Evolutionary conservation across 2,888 invertebrate genomes (phyloP).

Genomic region (Hipparchia semele): DNA sequence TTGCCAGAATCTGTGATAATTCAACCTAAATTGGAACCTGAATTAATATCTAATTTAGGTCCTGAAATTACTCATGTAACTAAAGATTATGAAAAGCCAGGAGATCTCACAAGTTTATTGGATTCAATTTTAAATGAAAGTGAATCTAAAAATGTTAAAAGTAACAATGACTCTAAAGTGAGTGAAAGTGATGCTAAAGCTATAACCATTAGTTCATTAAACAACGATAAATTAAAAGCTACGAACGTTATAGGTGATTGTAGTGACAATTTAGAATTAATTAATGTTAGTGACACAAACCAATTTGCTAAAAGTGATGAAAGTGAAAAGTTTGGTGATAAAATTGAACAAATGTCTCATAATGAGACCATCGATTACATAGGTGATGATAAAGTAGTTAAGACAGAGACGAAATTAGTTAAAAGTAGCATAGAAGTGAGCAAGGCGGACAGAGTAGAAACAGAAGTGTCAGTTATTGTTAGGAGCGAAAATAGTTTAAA

Average conservation of each 20-base stretch:
- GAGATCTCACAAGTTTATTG: constrained; percentile 1
- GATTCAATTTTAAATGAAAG: constrained; percentile 17
- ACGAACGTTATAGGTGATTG: constrained; percentile 27
- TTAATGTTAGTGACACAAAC: constrained; percentile 47
- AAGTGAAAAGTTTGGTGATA: constrained; percentile 51
- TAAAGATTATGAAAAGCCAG: constrained; percentile 18
- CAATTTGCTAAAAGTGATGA: constrained; percentile 31
- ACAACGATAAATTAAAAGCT: constrained; percentile 33
- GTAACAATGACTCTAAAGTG: constrained; percentile 22
- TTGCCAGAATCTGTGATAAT: constrained; percentile 40
- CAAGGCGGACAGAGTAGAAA: constrained; percentile 53
- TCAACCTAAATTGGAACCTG: constrained; percentile 27
- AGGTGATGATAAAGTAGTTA: constrained; percentile 48
- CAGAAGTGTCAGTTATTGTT: constrained; percentile 55
- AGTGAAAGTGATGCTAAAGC: constrained; percentile 34
- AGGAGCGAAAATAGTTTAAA: constrained; percentile 53
- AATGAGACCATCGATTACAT: constrained; percentile 51
- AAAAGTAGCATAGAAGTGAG: constrained; percentile 55
- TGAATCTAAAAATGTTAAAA: constrained; percentile 23
- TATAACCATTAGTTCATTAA: constrained; percentile 29
- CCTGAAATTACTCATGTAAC: constrained; percentile 27
- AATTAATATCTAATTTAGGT: constrained; percentile 21
- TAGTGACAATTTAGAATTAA: constrained; percentile 38
- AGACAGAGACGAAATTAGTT: constrained; percentile 59
- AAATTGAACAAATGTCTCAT: constrained; percentile 55